phyloP scores from a whole-genome alignment of 1,140 invertebrate species.

The Diachasma alloeum region DNA sequence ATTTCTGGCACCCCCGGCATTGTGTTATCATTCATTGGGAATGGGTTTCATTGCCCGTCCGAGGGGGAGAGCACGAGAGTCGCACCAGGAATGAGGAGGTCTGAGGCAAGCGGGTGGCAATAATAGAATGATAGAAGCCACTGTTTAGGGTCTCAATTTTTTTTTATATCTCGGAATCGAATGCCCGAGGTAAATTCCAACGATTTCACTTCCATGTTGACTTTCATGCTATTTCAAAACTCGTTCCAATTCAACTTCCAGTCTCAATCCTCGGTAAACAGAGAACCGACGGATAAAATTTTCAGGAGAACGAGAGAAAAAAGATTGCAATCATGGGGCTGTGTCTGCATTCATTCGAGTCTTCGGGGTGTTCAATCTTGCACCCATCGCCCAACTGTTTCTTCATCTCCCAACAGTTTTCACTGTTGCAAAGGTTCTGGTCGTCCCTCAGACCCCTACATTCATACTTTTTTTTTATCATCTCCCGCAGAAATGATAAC shows the following conservation, averaged over 20 bases:
- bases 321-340: not conserved
- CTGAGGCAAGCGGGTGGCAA: not conserved
- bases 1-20: not conserved
- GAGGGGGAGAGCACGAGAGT: not conserved
- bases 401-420: not conserved
- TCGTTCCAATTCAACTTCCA: not conserved
- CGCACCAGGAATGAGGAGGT: not conserved
- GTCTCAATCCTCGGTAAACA: not conserved
- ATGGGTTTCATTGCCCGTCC: not conserved
- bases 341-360: not conserved
- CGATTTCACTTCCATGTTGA: too few species aligned
- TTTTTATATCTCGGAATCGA: not conserved
- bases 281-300: not conserved
- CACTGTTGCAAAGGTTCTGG: not conserved
- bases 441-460: not conserved
- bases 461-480: not conserved
- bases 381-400: not conserved
- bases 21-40: constrained; percentile 5
- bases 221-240: too few species aligned
- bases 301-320: not conserved
- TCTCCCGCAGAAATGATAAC: not conserved
- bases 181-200: not conserved
- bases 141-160: not conserved
- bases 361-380: not conserved
- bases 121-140: not conserved